A percentile compares a stretch with the other conserved stretches of the same genome.
Evolutionary conservation across 2,797 vertebrate species (phyloP).

Genomic region (Semaprochilodus insignis): DNA sequence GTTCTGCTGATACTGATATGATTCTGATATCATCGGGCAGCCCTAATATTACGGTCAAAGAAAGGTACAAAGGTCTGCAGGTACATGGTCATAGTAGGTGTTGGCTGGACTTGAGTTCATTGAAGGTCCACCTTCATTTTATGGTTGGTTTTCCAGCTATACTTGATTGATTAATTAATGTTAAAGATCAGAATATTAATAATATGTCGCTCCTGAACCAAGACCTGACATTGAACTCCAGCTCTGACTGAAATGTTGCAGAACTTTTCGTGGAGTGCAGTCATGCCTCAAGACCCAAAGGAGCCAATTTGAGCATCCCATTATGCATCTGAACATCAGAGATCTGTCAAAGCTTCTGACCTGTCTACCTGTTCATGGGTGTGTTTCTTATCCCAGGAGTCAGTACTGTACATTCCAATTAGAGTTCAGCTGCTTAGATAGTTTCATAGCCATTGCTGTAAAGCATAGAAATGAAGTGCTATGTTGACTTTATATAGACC

Average conservation of each 20-base stretch:
- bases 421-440: not conserved
- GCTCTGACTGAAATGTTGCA: conserved; percentile 24
- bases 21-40: too few species aligned
- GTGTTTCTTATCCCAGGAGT: conserved; percentile 5
- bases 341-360: conserved; percentile 38
- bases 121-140: not conserved
- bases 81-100: not conserved
- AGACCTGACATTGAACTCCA: conserved; percentile 3
- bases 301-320: conserved; percentile 33
- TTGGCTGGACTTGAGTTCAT: not conserved
- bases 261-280: conserved; percentile 13
- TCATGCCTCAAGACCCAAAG: conserved; percentile 30
- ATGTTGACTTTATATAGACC: too few species aligned
- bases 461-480: too few species aligned
- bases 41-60: not conserved
- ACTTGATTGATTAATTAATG: not conserved
- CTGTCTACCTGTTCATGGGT: not conserved
- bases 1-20: too few species aligned
- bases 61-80: not conserved
- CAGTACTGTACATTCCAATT: conserved; percentile 1
- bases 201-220: conserved; percentile 11
- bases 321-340: conserved; percentile 33
- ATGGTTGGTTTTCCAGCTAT: not conserved
- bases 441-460: not conserved
- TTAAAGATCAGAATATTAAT: conserved; percentile 13